phyloP scores from a whole-genome alignment of 37 sponge, comb jelly and placozoan species.

The Dysidea cf. avara region DNA sequence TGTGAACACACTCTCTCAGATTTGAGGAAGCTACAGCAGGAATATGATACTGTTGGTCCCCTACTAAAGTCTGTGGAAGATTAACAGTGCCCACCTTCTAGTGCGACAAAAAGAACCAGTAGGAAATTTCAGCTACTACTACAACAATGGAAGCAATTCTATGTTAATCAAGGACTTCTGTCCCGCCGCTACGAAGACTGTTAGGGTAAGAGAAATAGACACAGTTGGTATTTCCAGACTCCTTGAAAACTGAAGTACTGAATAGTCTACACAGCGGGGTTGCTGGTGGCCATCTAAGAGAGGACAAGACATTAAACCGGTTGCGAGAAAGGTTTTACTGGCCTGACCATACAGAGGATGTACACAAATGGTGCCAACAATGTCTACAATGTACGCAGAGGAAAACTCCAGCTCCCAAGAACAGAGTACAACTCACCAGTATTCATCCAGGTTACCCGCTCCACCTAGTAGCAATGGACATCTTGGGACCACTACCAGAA shows the following conservation, averaged over 20 bases:
- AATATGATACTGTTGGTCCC: too few species aligned
- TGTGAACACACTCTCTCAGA: too few species aligned
- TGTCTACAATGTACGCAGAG: background rate
- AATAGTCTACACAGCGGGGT: background rate
- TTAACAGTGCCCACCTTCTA: too few species aligned
- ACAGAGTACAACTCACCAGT: background rate
- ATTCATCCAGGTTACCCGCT: conserved; percentile 11
- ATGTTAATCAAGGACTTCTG: background rate
- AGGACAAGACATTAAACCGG: conserved; percentile 4
- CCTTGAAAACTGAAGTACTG: background rate
- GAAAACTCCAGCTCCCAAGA: conserved; percentile 1
- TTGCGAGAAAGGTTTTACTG: conserved; percentile 25
- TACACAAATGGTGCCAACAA: background rate
- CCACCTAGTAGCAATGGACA: conserved; percentile 21
- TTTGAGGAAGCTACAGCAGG: too few species aligned
- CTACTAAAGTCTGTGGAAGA: too few species aligned
- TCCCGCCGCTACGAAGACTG: background rate
- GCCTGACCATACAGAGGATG: conserved; percentile 9
- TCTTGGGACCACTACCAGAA: conserved; percentile 13
- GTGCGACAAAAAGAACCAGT: too few species aligned
- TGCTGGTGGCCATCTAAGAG: conserved; percentile 4
- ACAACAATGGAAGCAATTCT: conserved; percentile 12
- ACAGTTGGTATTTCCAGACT: conserved; percentile 1
- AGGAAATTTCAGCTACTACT: background rate
- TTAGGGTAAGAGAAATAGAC: background rate